Evolutionary conservation across 2,113 vertebrate genomes (phyloP), one percentile per base, ranked within the genome.

Genomic region (Rana temporaria): DNA sequence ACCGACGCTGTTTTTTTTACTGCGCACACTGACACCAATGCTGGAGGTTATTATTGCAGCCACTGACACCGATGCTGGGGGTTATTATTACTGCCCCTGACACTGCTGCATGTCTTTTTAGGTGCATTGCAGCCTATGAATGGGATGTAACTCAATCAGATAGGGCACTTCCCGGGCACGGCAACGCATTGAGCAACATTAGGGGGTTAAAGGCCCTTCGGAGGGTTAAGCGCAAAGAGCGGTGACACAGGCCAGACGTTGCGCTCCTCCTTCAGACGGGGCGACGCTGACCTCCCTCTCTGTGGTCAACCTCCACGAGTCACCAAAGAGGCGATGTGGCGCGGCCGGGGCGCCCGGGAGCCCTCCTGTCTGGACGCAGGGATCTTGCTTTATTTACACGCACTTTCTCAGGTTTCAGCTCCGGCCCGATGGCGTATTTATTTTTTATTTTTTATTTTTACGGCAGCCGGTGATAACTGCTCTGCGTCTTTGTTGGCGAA

Each of bases 381-480:
- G 20, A 38, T 84, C 85, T 88, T 82, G 78, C 53, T 84, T 81
- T 78, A 57, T 87, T 89, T 87, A 86, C 65, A 79, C 86, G 82
- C 87, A 85, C 88, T 86, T 89, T 90, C 86, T 90, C 87, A 84
- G 81, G 56, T 88, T 91, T 85, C 73, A 0, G 87, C 52, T 84
- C 85, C 81, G 26, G 57, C 20, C 53, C 0, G 0, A 60, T 57
- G 24, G 22, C 15, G 65, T 69, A 57, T 69, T 63, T n/a, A n/a
- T n/a, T n/a, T n/a, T n/a, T 48, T 65, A 16, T 17, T 84, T 89
- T 30, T n/a, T n/a, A n/a, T n/a, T n/a, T 87, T 86, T 86, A 60
- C 69, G 24, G 84, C 86, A 85, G 74, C 24, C 60, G 20, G 32
- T 80, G 82, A 38, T 63, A 34, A 81, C 68, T 63, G 68, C 20